Base-by-base conservation (phyloP, 2,113 vertebrate species). In the Nanger granti region DNA sequence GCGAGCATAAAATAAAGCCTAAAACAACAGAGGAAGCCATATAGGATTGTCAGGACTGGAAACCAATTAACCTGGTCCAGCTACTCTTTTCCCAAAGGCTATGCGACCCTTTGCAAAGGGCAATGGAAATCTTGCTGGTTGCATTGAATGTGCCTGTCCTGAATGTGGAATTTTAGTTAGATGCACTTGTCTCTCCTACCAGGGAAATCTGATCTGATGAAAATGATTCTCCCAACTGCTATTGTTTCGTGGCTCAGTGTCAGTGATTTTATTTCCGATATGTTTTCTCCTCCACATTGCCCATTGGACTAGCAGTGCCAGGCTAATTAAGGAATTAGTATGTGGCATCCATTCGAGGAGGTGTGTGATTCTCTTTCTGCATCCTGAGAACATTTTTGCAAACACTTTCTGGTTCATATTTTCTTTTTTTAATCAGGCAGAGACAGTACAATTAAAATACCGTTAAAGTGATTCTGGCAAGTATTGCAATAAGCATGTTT, bases 361-460 rank as follows among this genome's bases (percentile, higher is more conserved):
- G 86, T 95, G 26, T 76, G 69, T 37, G 22, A 57, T 91, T 94
- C 76, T 95, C 97, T 89, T 91, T 97, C 92, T 96, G 93, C n/a
- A 20, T 97, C 88, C 95, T 80, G 96, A 97, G 96, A 97, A 90
- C 47, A 83, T 95, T 98, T 98, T 98, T 96, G 0, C 34, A 93
- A 93, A 96, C 94, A 97, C 86, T 98, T 99, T 98, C 95, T 93
- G 96, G 98, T 99, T 99, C 98, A 98, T 99, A 98, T 99, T 99
- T 99, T 98, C 98, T 98, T 99, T 99, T 99, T 99, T 98, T 98
- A 99, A 99, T 99, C 98, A 99, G 98, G 97, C 99, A 99, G 98
- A 99, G 98, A 98, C 99, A 98, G 98, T 99, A 98, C 98, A 99
- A 99, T 99, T 99, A 99, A 99, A 99, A 99, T 98, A 98, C 98